A percentile compares a stretch with the other conserved stretches of the same genome.
phyloP scores from a whole-genome alignment of 2,113 vertebrate genomes.

The Himantopus leucocephalus region DNA sequence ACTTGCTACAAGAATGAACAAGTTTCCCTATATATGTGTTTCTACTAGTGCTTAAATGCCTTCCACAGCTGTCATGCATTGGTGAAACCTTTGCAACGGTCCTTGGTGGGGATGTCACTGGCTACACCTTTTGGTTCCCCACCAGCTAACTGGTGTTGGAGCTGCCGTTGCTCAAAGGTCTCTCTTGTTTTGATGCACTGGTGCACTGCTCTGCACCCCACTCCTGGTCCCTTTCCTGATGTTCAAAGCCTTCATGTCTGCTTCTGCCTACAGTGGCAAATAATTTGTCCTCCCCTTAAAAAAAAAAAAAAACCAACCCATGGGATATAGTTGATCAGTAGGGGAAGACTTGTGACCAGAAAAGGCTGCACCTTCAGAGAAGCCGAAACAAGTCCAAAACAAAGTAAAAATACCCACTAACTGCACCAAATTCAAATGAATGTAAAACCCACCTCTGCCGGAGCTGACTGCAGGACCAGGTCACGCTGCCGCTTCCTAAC shows the following conservation, averaged over 20 bases:
- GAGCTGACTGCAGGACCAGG: not conserved
- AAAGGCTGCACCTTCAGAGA: not conserved
- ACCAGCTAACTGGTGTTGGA: rapidly evolving
- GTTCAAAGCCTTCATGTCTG: not conserved
- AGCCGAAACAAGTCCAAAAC: not conserved
- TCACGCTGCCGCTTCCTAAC: not conserved
- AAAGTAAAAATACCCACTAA: not conserved
- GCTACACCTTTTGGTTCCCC: not conserved
- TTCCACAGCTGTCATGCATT: not conserved
- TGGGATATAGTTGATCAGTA: not conserved
- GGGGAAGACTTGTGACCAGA: not conserved
- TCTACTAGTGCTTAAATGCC: not conserved
- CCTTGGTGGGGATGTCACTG: not conserved
- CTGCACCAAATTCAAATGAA: not conserved
- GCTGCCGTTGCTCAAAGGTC: not conserved
- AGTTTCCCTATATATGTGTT: not conserved
- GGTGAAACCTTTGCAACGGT: not conserved
- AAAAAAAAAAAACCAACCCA: not conserved
- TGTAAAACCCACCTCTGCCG: not conserved
- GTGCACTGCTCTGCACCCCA: not conserved
- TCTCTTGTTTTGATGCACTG: not conserved
- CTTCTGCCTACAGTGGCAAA: not conserved
- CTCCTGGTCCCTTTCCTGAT: not conserved
- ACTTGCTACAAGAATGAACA: not conserved
- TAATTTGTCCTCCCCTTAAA: not conserved